phyloP scores from a whole-genome alignment of 2,113 vertebrate species.

The Nothoprocta perdicaria region DNA sequence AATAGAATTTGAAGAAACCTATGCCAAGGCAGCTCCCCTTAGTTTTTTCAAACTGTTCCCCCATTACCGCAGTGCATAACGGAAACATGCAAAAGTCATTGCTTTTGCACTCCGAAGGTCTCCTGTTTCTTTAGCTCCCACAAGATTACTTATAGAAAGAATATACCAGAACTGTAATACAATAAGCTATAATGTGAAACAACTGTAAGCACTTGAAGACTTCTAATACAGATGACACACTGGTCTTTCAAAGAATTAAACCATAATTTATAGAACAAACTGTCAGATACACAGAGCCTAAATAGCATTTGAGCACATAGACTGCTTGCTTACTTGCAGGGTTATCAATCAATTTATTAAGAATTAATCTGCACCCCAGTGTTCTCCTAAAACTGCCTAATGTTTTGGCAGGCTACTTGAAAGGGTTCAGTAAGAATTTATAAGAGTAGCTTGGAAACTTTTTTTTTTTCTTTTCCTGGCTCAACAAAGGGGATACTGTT shows the following conservation, averaged over 20 bases:
- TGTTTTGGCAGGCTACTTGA: slow-evolving; percentile 78
- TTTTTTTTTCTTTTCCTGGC: slow-evolving; percentile 44
- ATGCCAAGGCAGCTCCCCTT: neutral
- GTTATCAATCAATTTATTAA: slow-evolving; percentile 79
- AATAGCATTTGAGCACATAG: slow-evolving; percentile 46
- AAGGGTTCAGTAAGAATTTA: slow-evolving; percentile 79
- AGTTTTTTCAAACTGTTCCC: slow-evolving; percentile 4
- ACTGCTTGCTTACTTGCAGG: slow-evolving; percentile 61
- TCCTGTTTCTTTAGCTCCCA: slow-evolving; percentile 56
- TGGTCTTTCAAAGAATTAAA: slow-evolving; percentile 52
- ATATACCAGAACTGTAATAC: slow-evolving; percentile 55
- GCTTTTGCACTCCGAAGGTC: neutral
- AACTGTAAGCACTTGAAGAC: slow-evolving; percentile 59
- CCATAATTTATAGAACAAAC: slow-evolving; percentile 44
- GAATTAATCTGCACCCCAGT: slow-evolving; percentile 73
- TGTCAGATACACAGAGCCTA: slow-evolving; percentile 27
- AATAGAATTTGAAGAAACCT: neutral
- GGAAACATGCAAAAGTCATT: slow-evolving; percentile 67
- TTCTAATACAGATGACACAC: slow-evolving; percentile 39
- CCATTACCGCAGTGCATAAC: neutral
- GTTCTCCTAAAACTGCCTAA: slow-evolving; percentile 76
- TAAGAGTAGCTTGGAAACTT: slow-evolving; percentile 70
- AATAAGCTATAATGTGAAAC: slow-evolving; percentile 71
- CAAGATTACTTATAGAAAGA: slow-evolving; percentile 62
- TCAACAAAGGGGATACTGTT: slow-evolving; percentile 81